A percentile compares a stretch with the other conserved stretches of the same genome.
These are phyloP conservation scores for Anthoptus insignis DNA, from an alignment of 2,888 invertebrate species.

Conservation along the genomic window DNA sequence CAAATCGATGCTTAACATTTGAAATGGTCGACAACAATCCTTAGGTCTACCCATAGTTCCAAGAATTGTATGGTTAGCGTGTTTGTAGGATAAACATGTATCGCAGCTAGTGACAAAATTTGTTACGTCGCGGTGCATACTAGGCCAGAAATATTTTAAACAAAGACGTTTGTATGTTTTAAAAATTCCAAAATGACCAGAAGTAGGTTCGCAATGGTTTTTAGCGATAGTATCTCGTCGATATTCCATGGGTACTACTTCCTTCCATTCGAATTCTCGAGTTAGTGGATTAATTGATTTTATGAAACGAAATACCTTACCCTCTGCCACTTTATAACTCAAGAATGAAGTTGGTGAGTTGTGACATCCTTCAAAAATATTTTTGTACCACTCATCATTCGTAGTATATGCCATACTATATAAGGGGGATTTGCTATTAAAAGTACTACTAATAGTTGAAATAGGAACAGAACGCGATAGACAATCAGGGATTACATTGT, in stretches of 20 bases:
- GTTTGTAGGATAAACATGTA: conserved; percentile 34
- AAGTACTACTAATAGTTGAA: not conserved
- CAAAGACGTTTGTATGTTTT: conserved; percentile 49
- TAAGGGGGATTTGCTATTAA: not conserved
- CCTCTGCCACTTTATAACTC: conserved; percentile 34
- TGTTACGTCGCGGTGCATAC: conserved; percentile 45
- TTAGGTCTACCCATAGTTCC: conserved; percentile 47
- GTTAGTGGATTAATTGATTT: conserved; percentile 42
- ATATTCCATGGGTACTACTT: conserved; percentile 43
- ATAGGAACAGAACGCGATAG: conserved; percentile 36
- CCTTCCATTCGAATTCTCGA: conserved; percentile 51
- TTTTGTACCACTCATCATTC: conserved; percentile 45
- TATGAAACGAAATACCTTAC: conserved; percentile 32
- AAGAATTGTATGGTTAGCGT: conserved; percentile 31
- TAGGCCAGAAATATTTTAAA: conserved; percentile 42
- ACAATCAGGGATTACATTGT: conserved; percentile 51
- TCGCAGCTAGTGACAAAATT: conserved; percentile 41
- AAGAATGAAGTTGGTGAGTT: conserved; percentile 25
- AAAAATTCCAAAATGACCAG: conserved; percentile 48
- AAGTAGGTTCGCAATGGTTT: conserved; percentile 47
- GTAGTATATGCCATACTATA: not conserved
- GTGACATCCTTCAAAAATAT: conserved; percentile 41
- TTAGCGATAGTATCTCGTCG: conserved; percentile 28
- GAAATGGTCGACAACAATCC: conserved; percentile 41
- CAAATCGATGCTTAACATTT: conserved; percentile 41